Base-by-base conservation (phyloP, 2,888 invertebrate genomes). In the Nysson spinosus region DNA sequence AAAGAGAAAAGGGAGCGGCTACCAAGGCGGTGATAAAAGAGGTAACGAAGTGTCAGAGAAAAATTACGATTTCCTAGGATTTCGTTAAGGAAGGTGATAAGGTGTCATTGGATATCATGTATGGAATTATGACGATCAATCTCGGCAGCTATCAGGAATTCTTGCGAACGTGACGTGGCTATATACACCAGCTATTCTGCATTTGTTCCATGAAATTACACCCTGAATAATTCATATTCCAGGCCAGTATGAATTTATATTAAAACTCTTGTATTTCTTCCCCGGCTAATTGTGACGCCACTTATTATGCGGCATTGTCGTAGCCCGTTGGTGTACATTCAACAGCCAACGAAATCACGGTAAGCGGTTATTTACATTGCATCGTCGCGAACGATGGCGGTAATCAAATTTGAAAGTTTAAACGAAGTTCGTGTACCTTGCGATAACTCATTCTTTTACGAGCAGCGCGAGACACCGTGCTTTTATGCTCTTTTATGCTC, bases 181-280 rank as follows among this genome's bases (percentile, higher is more conserved):
- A n/a, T n/a, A n/a, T n/a, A 20, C 22, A 11, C 39, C 50, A 63
- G 56, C 63, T 60, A 66, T 77, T 71, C 52, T 64, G 56, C 65
- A 65, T 78, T 75, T 65, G 70, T 78, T 79, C 75, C 72, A 72
- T 66, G 68, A 68, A 79, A 79, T 78, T 72, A 72, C 60, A 50
- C 52, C 37, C 40, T 82, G 80, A 80, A 82, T 82, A 74, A 82
- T 82, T 79, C 78, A 79, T 75, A 34, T 20, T 51, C 26, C 43
- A 19, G 40, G 44, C 50, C 49, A 51, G 68, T 69, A 80, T 80
- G 77, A 82, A 83, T 80, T 82, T 79, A 75, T 79, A 80, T 78
- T 76, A 81, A 83, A 79, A 70, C 68, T 71, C 69, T 44, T 46
- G 34, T 47, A 44, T 51, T 22, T 43, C 35, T 57, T 34, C 44